Base-by-base conservation (phyloP, 2,888 invertebrate species). In the Netelia virgata region DNA sequence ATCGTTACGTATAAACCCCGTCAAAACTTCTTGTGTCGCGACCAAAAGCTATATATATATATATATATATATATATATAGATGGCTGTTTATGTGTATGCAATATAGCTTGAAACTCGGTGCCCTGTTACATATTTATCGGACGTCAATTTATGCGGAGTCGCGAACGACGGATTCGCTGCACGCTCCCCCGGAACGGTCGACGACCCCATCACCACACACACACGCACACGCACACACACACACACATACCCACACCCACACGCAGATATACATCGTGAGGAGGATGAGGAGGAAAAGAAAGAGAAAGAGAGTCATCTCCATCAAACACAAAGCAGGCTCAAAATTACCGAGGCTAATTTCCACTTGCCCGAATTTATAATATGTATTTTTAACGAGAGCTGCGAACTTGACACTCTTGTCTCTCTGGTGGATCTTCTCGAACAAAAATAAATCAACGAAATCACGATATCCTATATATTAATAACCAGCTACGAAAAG, bases 81-180 rank as follows among this genome's bases (percentile, higher is more conserved):
- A 9, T 61, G 59, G 2, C 14, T 36, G 43, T n/a, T 23, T 61
- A n/a, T 57, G 20, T 36, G 43, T 55, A 43, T 18, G 57, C 57
- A 47, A 18, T 36, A 69, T 18, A 77, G 59, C 50, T 53, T 50
- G 41, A 57, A 66, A 57, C 69, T 77, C 41, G 28, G 53, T 69
- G 73, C 59, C 84, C 84, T 84, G 84, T 84, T 84, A 84, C 84
- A 84, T 84, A 84, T 84, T 84, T 84, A 84, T 82, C 84, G 84
- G 55, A 77, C 82, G 82, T 77, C 81, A 82, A 84, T 82, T 84
- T 84, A 84, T 84, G 82, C 84, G 68, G 63, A 73, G 77, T 69
- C 84, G 82, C 77, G 69, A 61, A 76, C 61, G 73, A 84, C 69
- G 68, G 73, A 77, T 77, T 82, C 74, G 84, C 73, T 74, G 70